Evolutionary conservation across 2,888 invertebrate species (phyloP).

Genomic region (Hypomecis atomaria): DNA sequence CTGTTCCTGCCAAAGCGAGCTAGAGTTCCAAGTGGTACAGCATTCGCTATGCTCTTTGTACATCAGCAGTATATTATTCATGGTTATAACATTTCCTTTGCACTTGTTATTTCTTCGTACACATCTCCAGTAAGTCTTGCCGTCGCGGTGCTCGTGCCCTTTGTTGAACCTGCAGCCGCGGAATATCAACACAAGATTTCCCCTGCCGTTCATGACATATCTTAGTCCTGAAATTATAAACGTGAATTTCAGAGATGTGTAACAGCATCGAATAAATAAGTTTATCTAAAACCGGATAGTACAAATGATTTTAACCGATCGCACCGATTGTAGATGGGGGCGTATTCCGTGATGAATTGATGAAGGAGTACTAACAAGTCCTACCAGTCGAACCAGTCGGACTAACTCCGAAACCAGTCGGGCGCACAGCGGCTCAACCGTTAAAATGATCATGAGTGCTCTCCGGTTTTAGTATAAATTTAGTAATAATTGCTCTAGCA

Average conservation of each 20-base stretch:
- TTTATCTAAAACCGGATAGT: too few relatives aligned
- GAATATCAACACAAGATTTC: conserved; percentile 47
- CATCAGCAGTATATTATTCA: neutral
- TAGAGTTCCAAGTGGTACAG: conserved; percentile 18
- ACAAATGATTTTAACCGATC: too few relatives aligned
- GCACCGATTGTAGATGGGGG: too few relatives aligned
- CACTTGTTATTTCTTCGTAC: conserved; percentile 44
- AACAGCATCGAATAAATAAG: too few relatives aligned
- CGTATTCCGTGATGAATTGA: too few relatives aligned
- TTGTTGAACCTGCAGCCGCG: conserved; percentile 50
- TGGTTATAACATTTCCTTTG: conserved; percentile 27
- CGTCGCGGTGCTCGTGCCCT: conserved; percentile 34
- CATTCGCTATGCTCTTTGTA: conserved; percentile 23
- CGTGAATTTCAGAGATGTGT: conserved; percentile 24
- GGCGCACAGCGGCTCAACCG: too few relatives aligned
- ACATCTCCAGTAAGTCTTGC: conserved; percentile 54
- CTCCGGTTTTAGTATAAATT: too few relatives aligned
- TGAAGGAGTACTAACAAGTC: too few relatives aligned
- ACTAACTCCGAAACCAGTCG: too few relatives aligned
- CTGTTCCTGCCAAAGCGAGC: neutral
- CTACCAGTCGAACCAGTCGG: too few relatives aligned
- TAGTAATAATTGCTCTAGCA: too few relatives aligned
- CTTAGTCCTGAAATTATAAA: conserved; percentile 28
- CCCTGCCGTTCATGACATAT: conserved; percentile 41
- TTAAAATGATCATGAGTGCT: too few relatives aligned